Evolutionary conservation across 2,113 vertebrate species (phyloP).

Genomic region (Crotalus horridus): DNA sequence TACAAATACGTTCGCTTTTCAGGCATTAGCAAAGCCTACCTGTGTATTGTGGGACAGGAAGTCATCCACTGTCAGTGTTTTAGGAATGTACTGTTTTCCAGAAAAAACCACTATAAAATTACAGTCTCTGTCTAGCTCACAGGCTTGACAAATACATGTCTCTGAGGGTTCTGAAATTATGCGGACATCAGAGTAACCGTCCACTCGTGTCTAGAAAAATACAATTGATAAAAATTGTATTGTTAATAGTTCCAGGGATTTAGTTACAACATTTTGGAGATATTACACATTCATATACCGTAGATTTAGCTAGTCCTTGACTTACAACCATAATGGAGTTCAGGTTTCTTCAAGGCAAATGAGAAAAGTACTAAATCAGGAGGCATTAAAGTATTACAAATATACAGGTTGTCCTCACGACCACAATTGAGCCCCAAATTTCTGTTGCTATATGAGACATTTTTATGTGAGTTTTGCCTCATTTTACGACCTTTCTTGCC

Average conservation of each 20-base stretch:
- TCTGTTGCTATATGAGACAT: too few species aligned
- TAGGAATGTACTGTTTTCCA: constrained; percentile 73
- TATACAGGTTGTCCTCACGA: too few species aligned
- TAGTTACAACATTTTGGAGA: neutral
- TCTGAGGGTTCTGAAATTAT: constrained; percentile 27
- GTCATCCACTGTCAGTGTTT: constrained; percentile 74
- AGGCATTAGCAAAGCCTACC: constrained; percentile 59
- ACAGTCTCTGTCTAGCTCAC: constrained; percentile 69
- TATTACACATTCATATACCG: neutral
- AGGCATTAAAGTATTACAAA: neutral
- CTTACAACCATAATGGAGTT: neutral
- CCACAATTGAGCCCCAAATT: too few species aligned
- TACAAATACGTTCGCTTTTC: neutral
- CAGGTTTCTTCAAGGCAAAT: neutral
- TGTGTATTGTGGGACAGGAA: constrained; percentile 82
- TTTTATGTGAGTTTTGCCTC: too few species aligned
- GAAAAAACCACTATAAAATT: constrained; percentile 72
- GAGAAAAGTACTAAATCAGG: neutral
- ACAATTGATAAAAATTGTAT: constrained; percentile 18
- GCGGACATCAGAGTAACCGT: constrained; percentile 72
- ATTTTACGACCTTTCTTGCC: too few species aligned
- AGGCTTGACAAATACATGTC: constrained; percentile 71
- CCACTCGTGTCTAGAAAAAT: constrained; percentile 75
- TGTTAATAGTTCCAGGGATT: neutral
- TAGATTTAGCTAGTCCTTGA: neutral